Conservation (phyloP, 1,140 invertebrate species). For the Melitaea cinxia region DNA sequence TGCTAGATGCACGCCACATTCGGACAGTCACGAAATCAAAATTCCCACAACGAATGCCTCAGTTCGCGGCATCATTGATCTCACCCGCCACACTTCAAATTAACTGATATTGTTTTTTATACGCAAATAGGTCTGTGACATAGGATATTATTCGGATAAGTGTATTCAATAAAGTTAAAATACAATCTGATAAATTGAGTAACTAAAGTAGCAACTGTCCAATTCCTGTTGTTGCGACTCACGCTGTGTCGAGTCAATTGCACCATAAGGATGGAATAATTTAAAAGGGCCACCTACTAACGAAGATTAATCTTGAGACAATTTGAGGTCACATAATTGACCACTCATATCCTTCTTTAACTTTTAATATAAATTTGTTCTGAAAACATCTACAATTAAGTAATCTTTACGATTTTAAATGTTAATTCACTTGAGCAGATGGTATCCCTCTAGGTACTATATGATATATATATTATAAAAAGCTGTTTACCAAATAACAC, state of each 20-base stretch:
- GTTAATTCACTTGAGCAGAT: too few species aligned
- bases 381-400: background rate
- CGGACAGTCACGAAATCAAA: slow-evolving; percentile 13
- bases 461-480: too few species aligned
- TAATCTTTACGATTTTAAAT: background rate
- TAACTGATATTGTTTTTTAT: background rate
- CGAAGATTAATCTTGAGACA: slow-evolving; percentile 17
- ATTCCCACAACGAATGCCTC: slow-evolving; percentile 8
- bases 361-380: background rate
- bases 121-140: too few species aligned
- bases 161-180: background rate
- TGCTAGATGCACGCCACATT: slow-evolving; percentile 26
- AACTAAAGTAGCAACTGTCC: slow-evolving; percentile 1
- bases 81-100: background rate
- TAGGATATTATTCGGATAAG: background rate
- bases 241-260: slow-evolving; percentile 22
- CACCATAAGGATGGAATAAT: slow-evolving; percentile 38
- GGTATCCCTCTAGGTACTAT: too few species aligned
- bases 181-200: background rate
- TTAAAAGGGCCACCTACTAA: slow-evolving; percentile 36
- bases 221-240: slow-evolving; percentile 17
- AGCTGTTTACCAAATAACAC: too few species aligned
- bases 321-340: slow-evolving; percentile 12
- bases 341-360: background rate
- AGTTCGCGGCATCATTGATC: background rate